Conservation (phyloP, 2,888 invertebrate species). For the Ecliptopera silaceata region DNA sequence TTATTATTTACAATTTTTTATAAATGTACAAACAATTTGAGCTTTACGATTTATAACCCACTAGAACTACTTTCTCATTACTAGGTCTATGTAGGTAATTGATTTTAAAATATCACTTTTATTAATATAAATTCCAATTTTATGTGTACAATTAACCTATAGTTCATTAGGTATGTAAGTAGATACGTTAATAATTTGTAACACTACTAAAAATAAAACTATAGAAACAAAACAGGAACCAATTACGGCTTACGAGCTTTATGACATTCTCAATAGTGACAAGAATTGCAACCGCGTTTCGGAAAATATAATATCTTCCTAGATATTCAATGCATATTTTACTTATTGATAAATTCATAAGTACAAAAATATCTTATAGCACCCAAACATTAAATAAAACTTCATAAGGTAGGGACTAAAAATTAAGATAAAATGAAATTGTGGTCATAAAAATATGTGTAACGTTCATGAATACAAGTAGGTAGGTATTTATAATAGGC, state of each 20-base stretch:
- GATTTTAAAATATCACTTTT: conserved; percentile 25
- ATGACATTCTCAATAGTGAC: too few relatives aligned
- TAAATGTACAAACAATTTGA: conserved; percentile 49
- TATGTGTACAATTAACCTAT: conserved; percentile 2
- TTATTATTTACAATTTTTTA: conserved; percentile 36
- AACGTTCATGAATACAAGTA: too few relatives aligned
- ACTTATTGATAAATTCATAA: too few relatives aligned
- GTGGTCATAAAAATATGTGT: background rate
- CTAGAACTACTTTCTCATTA: background rate
- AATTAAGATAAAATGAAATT: background rate
- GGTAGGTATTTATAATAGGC: background rate
- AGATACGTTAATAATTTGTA: background rate
- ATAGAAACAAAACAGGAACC: conserved; percentile 9
- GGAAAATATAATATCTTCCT: too few relatives aligned
- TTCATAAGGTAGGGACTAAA: background rate
- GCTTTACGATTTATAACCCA: conserved; percentile 25
- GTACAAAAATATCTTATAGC: too few relatives aligned
- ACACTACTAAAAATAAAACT: background rate
- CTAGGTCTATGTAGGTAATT: conserved; percentile 2
- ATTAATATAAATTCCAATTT: conserved; percentile 14
- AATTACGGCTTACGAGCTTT: too few relatives aligned
- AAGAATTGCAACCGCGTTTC: too few relatives aligned
- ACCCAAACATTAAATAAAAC: too few relatives aligned
- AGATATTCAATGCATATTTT: too few relatives aligned
- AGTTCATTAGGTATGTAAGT: background rate